phyloP scores from a whole-genome alignment of 2,888 invertebrate genomes.

The Pseudeuparius sepicola region DNA sequence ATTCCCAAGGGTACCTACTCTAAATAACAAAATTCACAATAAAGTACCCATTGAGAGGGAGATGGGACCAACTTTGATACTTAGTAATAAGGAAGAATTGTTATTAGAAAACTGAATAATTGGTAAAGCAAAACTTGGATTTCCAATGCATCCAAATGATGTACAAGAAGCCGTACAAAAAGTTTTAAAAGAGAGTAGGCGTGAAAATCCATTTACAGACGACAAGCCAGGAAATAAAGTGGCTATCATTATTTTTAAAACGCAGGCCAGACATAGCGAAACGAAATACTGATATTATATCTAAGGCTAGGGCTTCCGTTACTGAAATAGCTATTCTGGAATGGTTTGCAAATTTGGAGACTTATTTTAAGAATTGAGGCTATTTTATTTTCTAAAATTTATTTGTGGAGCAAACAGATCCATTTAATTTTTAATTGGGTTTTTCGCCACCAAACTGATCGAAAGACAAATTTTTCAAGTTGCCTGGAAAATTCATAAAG shows the following conservation, averaged over 20 bases:
- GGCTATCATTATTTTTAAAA: conserved; percentile 10
- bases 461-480: too few species aligned
- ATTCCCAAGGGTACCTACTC: too few species aligned
- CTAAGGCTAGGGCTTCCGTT: conserved; percentile 10
- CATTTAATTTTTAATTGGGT: too few species aligned
- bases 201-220: conserved; percentile 7
- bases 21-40: background rate
- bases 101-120: background rate
- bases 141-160: conserved; percentile 1
- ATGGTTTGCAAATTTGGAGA: conserved; percentile 8
- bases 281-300: too few species aligned
- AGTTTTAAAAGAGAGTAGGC: background rate
- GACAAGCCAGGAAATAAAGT: conserved; percentile 7
- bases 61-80: background rate
- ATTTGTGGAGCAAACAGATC: too few species aligned
- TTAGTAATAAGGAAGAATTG: background rate
- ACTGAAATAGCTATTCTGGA: conserved; percentile 7
- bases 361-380: background rate
- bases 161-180: conserved; percentile 3
- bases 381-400: too few species aligned
- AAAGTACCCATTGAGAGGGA: background rate
- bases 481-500: background rate
- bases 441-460: too few species aligned
- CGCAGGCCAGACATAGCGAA: conserved; percentile 8
- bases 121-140: conserved; percentile 1